Evolutionary conservation across 1,140 invertebrate species (phyloP), one percentile per base, ranked within the genome.

Genomic region (Bombyx mori): DNA sequence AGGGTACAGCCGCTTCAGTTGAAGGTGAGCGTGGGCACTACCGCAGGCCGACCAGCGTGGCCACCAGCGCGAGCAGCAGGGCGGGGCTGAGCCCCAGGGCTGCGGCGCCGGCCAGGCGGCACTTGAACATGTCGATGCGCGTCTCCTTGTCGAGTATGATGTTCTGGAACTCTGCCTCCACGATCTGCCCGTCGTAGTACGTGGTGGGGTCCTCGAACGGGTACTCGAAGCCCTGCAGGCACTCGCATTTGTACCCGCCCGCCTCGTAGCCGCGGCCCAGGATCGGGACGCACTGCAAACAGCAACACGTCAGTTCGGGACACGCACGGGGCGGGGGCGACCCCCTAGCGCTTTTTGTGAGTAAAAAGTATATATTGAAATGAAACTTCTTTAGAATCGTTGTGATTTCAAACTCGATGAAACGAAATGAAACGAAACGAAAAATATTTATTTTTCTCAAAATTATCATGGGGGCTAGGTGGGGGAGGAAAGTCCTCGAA

Each of bases 231-330:
- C 97, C 98, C 89, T 99, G 97, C 55, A 95, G 92, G 77, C 98
- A 99, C 81, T 99, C 97, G 85, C 98, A 99, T 88, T 99, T 99
- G 88, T 99, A 99, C n/a, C 96, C 96, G 54, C 97, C 97, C 9
- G 92, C 92, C 64, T 97, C 93, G 81, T 96, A 98, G 51, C 95
- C 95, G 79, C 96, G 91, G 10, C 97, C 97, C 66, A 95, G 91
- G 61, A 99, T 95, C 9, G 97, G 96, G 22, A 98, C 95, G 84
- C 98, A 99, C 96, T 98, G 86, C 44, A 91, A 91, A 65, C 12
- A 18, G 12, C 12, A 18, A 18, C 12, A 18, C 12, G 12, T 18
- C 12, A 18, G 12, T 18, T 0, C 12, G 12, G 12, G 12, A 18
- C 12, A 18, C 12, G 12, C 12, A 18, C 12, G 12, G 12, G 12